These are phyloP conservation scores for Laupala kohalensis DNA, from an alignment of 1,140 invertebrate species.

Conservation along the genomic window DNA sequence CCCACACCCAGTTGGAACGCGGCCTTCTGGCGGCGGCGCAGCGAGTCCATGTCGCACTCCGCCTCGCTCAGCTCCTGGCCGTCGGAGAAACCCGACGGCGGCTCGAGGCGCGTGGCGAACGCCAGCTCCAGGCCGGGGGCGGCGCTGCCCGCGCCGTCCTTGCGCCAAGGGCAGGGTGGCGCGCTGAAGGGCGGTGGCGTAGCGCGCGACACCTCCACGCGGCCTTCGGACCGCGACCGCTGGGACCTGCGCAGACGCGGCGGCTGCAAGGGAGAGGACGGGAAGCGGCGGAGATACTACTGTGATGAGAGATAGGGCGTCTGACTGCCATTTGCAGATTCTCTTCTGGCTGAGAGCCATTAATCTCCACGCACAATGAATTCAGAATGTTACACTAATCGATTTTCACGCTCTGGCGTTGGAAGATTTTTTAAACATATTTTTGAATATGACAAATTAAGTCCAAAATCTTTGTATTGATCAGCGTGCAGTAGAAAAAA, in stretches of 20 bases:
- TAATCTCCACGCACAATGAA: too few species aligned
- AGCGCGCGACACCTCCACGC: neutral
- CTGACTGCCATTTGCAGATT: too few species aligned
- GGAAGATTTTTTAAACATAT: too few species aligned
- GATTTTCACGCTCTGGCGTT: too few species aligned
- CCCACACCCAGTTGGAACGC: neutral
- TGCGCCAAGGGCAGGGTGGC: neutral
- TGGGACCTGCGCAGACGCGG: neutral
- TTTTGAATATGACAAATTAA: too few species aligned
- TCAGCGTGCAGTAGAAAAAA: too few species aligned
- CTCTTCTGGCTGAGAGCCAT: too few species aligned
- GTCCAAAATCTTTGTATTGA: too few species aligned
- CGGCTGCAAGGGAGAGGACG: neutral
- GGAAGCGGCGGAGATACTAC: too few species aligned
- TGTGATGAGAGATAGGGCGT: too few species aligned
- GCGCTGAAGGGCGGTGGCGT: neutral
- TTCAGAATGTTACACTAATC: too few species aligned
- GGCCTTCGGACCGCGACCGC: neutral
- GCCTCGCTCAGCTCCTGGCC: constrained; percentile 21
- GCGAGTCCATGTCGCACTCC: constrained; percentile 22
- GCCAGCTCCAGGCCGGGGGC: neutral
- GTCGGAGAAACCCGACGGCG: constrained; percentile 23
- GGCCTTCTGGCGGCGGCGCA: constrained; percentile 14
- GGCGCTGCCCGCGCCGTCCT: neutral
- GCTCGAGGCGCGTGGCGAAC: constrained; percentile 18